A percentile compares a stretch with the other conserved stretches of the same genome.
These are phyloP conservation scores for Peromyscus polionotus DNA, from an alignment of 2,113 vertebrate species.

Conservation along the genomic window DNA sequence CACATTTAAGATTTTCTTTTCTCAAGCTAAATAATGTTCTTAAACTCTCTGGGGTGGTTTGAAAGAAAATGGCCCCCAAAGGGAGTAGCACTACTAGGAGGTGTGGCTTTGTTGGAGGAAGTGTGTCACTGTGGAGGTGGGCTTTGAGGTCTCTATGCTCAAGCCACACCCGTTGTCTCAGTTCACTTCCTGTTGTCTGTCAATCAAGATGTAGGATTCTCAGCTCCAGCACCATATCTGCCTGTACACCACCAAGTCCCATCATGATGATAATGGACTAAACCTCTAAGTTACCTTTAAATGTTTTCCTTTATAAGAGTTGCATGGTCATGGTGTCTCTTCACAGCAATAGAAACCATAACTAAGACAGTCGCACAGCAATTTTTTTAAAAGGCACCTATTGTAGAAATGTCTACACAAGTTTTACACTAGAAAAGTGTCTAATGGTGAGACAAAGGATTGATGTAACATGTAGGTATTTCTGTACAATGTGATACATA, in stretches of 20 bases:
- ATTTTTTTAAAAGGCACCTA: neutral
- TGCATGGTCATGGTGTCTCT: neutral
- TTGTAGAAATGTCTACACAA: constrained; percentile 46
- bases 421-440: neutral
- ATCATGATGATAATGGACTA: neutral
- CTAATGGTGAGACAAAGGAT: neutral
- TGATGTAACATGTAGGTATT: neutral
- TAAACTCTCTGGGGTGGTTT: constrained; percentile 12
- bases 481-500: constrained; percentile 10
- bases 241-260: neutral
- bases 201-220: neutral
- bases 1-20: neutral
- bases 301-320: neutral
- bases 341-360: neutral
- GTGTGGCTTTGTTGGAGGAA: neutral
- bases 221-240: neutral
- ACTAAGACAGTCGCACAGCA: neutral
- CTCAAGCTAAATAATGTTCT: constrained; percentile 38
- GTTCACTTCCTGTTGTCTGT: neutral
- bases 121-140: neutral
- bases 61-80: neutral
- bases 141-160: neutral
- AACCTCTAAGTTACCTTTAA: neutral
- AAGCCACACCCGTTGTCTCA: neutral
- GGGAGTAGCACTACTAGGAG: neutral